Evolutionary conservation across 1,140 invertebrate species (phyloP).

Genomic region (Araneus ventricosus): DNA sequence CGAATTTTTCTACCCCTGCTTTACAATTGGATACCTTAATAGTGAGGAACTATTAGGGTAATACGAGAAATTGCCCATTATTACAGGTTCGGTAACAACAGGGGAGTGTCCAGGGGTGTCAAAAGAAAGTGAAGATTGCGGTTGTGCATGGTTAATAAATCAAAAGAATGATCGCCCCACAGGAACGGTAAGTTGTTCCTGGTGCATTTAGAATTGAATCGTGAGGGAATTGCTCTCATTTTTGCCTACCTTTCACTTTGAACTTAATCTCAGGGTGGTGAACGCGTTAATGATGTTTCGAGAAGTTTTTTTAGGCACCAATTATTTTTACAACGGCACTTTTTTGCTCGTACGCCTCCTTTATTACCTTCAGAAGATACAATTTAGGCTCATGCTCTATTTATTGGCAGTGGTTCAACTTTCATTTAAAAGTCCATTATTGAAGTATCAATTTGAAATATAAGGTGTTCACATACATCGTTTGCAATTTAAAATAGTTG

Average conservation of each 20-base stretch:
- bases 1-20: background rate
- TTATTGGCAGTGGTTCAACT: too few species aligned
- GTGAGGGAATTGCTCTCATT: background rate
- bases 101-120: conserved; percentile 3
- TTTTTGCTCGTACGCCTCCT: background rate
- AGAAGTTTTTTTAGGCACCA: background rate
- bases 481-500: too few species aligned
- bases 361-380: too few species aligned
- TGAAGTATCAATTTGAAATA: too few species aligned
- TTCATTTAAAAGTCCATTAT: too few species aligned
- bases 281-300: background rate
- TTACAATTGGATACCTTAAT: background rate
- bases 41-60: background rate
- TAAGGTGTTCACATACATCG: too few species aligned
- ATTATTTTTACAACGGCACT: background rate
- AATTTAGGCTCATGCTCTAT: too few species aligned
- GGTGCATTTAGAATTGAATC: conserved; percentile 7
- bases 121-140: conserved; percentile 4
- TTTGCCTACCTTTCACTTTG: background rate
- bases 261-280: background rate
- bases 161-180: background rate
- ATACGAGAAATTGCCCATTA: conserved; percentile 49
- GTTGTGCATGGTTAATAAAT: background rate
- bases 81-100: conserved; percentile 45
- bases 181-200: conserved; percentile 5